Base-by-base conservation (phyloP, 2,888 invertebrate species). In the Aleiodes alternator region DNA sequence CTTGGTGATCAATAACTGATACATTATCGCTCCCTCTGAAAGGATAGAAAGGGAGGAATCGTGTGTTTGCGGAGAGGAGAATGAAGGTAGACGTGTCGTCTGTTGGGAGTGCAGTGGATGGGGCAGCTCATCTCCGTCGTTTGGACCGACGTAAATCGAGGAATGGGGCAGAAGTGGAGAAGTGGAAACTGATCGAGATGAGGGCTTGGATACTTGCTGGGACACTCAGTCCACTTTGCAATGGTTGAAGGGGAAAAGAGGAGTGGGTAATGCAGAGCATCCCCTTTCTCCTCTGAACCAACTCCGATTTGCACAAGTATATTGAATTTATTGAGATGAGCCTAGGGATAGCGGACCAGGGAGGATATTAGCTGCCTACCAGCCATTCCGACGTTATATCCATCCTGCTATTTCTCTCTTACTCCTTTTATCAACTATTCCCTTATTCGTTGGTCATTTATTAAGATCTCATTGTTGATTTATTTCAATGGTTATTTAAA, bases 281-380 rank as follows among this genome's bases (percentile, higher is more conserved):
- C 69, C 31, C 48, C 53, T 34, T n/a, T 34, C 29, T 14, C 53
- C 61, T 38, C 43, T 9, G n/a, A 23, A 43, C 66, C 75, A 75
- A 75, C 75, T 31, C 83, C 87, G 87, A 88, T 89, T 89, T 88
- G 87, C 87, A 88, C 89, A 88, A 88, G 88, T 89, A 89, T 89
- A 89, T 89, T 89, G 89, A 89, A 89, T 89, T 89, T 89, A 89
- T 89, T 89, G 89, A 89, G 89, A 89, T 89, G 89, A 89, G 89
- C 88, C 85, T 86, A 82, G 84, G 80, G 89, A 89, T 89, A 89
- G 88, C 87, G 86, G 86, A 83, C 87, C 88, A 86, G 84, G 43
- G 87, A 89, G 89, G 89, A 89, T 89, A 89, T 89, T 89, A 89
- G 89, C 88, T 89, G 89, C 88, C 89, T 89, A 85, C 87, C 87